phyloP scores from a whole-genome alignment of 2,888 invertebrate genomes.

The Malachius bipustulatus region DNA sequence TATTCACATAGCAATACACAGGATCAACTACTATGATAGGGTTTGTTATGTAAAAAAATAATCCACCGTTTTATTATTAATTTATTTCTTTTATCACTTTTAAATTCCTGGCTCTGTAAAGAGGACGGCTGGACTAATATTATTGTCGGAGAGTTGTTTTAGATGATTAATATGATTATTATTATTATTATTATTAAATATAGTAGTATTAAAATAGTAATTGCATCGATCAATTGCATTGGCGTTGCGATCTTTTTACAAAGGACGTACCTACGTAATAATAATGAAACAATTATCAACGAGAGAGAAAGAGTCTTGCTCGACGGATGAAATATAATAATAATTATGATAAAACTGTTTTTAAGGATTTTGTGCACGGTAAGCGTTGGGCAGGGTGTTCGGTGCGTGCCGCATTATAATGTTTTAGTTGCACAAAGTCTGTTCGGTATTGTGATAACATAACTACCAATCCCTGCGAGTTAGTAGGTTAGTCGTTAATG shows the following conservation, averaged over 20 bases:
- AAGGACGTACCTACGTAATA: conserved; percentile 25
- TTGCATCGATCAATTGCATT: too few species aligned
- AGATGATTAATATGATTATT: conserved; percentile 9
- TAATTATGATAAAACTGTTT: too few species aligned
- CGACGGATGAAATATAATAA: too few species aligned
- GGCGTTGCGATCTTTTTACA: conserved; percentile 22
- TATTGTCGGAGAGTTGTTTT: conserved; percentile 15
- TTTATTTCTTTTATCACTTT: too few species aligned
- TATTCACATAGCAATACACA: conserved; percentile 32
- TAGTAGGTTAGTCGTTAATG: conserved; percentile 33
- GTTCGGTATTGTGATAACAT: conserved; percentile 33
- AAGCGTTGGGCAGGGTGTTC: too few species aligned
- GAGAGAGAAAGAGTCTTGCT: too few species aligned
- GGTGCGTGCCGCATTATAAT: too few species aligned
- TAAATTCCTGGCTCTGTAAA: too few species aligned
- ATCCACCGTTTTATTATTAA: too few species aligned
- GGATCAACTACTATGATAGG: conserved; percentile 2
- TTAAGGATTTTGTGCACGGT: conserved; percentile 27
- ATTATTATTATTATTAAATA: conserved; percentile 7
- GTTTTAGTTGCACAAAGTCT: conserved; percentile 26
- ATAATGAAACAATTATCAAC: too few species aligned
- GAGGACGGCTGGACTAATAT: conserved; percentile 18
- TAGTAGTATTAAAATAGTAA: too few species aligned
- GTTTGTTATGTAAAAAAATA: too few species aligned
- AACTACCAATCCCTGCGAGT: conserved; percentile 21